Percentiles rank a stretch among this genome's conserved stretches.
Conservation (phyloP, 2,797 vertebrate genomes). For the Austrolebias charrua region DNA sequence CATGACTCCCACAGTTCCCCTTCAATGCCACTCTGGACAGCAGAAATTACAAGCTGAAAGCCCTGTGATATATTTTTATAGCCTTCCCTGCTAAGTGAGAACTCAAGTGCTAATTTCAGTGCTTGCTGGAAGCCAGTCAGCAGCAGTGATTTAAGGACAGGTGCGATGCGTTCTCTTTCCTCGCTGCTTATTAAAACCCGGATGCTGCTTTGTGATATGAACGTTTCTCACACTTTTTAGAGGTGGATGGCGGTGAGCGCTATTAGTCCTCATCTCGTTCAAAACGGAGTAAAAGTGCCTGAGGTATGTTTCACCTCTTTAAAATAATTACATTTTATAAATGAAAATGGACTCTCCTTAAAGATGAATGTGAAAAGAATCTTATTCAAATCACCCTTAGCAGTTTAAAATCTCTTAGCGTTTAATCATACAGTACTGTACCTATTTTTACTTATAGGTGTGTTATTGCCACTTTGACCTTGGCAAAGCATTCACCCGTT, state of each 20-base stretch:
- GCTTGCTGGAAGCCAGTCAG: conserved; percentile 16
- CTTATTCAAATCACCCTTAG: too few relatives aligned
- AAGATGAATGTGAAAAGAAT: too few relatives aligned
- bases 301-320: conserved; percentile 6
- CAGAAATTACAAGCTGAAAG: conserved; percentile 23
- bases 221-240: neutral
- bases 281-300: neutral
- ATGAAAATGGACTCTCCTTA: too few relatives aligned
- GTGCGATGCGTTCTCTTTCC: conserved; percentile 20
- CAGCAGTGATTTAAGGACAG: conserved; percentile 27
- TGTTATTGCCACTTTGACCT: neutral
- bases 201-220: conserved; percentile 11
- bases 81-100: conserved; percentile 19
- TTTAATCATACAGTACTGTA: neutral
- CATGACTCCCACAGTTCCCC: conserved; percentile 2
- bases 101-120: conserved; percentile 21
- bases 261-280: neutral
- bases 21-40: conserved; percentile 13
- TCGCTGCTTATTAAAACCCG: conserved; percentile 1
- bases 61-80: conserved; percentile 15
- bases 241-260: conserved; percentile 4
- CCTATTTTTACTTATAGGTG: neutral
- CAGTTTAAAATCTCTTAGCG: neutral
- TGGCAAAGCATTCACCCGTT: neutral
- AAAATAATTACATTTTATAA: neutral